Conservation (phyloP, 2,797 vertebrate species). For the Austrolebias charrua region DNA sequence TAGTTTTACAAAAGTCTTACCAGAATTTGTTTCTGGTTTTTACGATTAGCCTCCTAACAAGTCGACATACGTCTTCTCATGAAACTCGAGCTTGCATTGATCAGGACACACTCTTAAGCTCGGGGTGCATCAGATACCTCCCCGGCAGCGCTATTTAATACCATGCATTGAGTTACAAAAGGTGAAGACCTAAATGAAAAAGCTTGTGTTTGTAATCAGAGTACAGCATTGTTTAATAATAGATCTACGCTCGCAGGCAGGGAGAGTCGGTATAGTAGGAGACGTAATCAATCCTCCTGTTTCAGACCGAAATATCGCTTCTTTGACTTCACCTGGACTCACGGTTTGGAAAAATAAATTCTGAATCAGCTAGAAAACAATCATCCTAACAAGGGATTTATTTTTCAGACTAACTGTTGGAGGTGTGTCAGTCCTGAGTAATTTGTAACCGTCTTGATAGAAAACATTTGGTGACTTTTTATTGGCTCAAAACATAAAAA, state of each 20-base stretch:
- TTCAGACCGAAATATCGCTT: no score
- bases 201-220: constrained; percentile 20
- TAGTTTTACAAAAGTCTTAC: not conserved
- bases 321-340: no score
- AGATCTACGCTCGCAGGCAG: constrained; percentile 5
- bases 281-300: constrained; percentile 19
- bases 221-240: constrained; percentile 21
- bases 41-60: not conserved
- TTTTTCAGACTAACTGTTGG: no score
- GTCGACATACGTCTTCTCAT: constrained; percentile 54
- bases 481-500: no score
- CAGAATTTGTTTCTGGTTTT: not conserved
- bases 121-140: constrained; percentile 55
- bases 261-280: constrained; percentile 15
- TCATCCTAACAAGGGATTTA: no score
- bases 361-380: no score
- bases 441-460: no score
- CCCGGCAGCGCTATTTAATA: constrained; percentile 47
- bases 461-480: no score
- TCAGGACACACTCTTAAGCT: constrained; percentile 1
- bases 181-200: constrained; percentile 14
- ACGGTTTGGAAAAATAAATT: no score
- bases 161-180: constrained; percentile 44
- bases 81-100: constrained; percentile 64
- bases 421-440: no score